Conservation (phyloP, 1,140 invertebrate genomes). For the Drosophila subobscura region DNA sequence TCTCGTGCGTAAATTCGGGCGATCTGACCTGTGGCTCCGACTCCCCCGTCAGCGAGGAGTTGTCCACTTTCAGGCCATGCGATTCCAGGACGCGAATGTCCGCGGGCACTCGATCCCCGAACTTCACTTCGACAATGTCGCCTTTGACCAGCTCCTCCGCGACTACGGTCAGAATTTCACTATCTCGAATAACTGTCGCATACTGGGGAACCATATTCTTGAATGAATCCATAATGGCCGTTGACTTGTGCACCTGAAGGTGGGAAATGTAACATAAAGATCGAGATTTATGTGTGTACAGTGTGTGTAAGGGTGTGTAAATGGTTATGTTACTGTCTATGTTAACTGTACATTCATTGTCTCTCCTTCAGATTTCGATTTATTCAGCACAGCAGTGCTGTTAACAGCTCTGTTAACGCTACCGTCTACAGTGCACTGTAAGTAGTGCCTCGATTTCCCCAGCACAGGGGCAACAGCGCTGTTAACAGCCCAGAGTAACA, state of each 20-base stretch:
- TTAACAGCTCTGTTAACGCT: too few relatives aligned
- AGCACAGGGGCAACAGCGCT: too few relatives aligned
- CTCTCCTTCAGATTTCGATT: too few relatives aligned
- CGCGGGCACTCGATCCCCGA: slow-evolving; percentile 90
- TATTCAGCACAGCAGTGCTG: too few relatives aligned
- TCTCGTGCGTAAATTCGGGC: slow-evolving; percentile 87
- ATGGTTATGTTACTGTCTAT: too few relatives aligned
- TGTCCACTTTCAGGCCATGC: slow-evolving; percentile 84
- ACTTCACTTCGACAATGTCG: slow-evolving; percentile 90
- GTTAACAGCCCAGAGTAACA: too few relatives aligned
- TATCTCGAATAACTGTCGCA: slow-evolving; percentile 88
- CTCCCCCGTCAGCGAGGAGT: slow-evolving; percentile 89
- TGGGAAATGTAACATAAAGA: too few relatives aligned
- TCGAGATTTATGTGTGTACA: too few relatives aligned
- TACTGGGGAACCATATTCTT: slow-evolving; percentile 87
- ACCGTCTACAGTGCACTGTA: too few relatives aligned
- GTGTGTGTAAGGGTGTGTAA: too few relatives aligned
- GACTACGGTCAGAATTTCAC: slow-evolving; percentile 87
- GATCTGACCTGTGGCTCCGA: slow-evolving; percentile 88
- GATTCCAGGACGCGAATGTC: slow-evolving; percentile 89
- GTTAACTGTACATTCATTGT: too few relatives aligned
- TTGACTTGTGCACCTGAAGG: slow-evolving; percentile 86
- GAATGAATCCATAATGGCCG: slow-evolving; percentile 91
- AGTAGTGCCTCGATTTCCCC: too few relatives aligned
- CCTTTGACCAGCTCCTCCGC: slow-evolving; percentile 88